phyloP scores from a whole-genome alignment of 2,113 vertebrate species.

The Cyphomyrus discorhynchus region DNA sequence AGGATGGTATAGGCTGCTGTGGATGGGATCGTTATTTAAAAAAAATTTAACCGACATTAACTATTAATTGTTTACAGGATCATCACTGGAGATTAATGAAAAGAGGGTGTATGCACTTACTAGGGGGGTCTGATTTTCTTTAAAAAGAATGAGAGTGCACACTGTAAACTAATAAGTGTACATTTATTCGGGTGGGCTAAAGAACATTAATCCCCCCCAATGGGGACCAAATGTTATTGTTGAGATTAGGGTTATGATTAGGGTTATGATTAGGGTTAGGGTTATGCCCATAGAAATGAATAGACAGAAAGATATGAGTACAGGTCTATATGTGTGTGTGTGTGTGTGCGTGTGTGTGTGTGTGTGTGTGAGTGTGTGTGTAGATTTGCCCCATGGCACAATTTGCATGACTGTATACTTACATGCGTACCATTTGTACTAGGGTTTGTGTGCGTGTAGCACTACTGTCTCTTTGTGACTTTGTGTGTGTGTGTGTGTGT shows the following conservation, averaged over 20 bases:
- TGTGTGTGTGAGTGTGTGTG: background rate
- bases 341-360: background rate
- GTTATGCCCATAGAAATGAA: background rate
- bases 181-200: background rate
- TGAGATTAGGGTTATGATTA: background rate
- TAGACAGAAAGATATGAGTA: background rate
- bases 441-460: too few relatives aligned
- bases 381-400: background rate
- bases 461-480: too few relatives aligned
- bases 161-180: background rate
- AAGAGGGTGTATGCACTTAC: background rate
- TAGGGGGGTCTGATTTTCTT: too few relatives aligned
- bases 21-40: background rate
- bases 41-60: background rate
- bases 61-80: background rate
- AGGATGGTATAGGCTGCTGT: background rate
- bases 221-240: background rate
- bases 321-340: background rate
- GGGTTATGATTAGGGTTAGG: too few relatives aligned
- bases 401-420: too few relatives aligned
- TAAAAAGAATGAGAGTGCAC: too few relatives aligned
- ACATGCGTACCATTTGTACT: too few relatives aligned
- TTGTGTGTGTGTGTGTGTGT: background rate
- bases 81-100: background rate
- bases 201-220: background rate